Evolutionary conservation across 2,888 invertebrate genomes (phyloP).

Genomic region (Amblyjoppa proteus): DNA sequence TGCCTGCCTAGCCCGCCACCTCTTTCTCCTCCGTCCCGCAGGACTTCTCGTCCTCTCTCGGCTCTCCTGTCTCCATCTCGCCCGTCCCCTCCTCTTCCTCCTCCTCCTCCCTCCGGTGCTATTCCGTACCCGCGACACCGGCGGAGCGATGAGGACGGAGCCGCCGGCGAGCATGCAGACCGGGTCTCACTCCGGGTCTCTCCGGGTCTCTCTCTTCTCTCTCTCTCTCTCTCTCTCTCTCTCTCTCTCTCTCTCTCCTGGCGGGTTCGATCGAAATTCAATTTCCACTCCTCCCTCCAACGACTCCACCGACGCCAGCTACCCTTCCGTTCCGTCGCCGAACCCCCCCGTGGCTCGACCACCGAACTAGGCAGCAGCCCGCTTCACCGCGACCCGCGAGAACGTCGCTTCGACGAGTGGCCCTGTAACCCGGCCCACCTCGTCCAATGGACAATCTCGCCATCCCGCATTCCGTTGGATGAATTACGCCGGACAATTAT

Average conservation of each 20-base stretch:
- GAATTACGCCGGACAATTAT: conserved; percentile 84
- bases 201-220: not conserved
- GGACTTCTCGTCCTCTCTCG: conserved; percentile 54
- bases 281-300: conserved; percentile 81
- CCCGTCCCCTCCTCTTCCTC: conserved; percentile 44
- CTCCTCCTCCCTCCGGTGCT: conserved; percentile 47
- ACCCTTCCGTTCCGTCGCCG: conserved; percentile 42
- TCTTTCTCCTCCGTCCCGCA: conserved; percentile 57
- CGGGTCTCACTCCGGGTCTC: conserved; percentile 55
- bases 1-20: conserved; percentile 52
- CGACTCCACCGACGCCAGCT: conserved; percentile 65
- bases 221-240: conserved; percentile 42
- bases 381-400: conserved; percentile 49
- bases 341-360: conserved; percentile 53
- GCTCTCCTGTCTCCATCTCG: conserved; percentile 52
- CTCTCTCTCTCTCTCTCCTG: conserved; percentile 56
- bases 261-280: conserved; percentile 84
- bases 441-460: conserved; percentile 54
- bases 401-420: conserved; percentile 62
- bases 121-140: conserved; percentile 4
- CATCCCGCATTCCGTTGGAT: conserved; percentile 81
- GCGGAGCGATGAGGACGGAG: not conserved
- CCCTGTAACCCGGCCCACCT: conserved; percentile 55
- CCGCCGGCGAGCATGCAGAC: not conserved
- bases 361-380: conserved; percentile 39